phyloP scores from a whole-genome alignment of 2,113 vertebrate species.

The Ellobius talpinus region DNA sequence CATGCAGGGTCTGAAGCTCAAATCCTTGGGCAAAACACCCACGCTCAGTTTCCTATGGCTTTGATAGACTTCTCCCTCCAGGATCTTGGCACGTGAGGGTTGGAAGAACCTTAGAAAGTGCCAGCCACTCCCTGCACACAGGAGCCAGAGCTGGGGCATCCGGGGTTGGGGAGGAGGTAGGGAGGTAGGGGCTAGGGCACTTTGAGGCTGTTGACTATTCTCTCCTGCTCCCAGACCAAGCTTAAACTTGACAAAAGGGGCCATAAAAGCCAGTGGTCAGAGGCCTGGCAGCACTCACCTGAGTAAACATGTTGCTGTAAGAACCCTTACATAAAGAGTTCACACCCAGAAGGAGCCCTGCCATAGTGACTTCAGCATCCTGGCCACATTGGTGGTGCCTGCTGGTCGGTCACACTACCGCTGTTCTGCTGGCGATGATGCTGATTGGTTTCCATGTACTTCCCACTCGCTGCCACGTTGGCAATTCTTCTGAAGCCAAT shows the following conservation, averaged over 20 bases:
- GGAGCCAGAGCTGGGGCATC: not conserved
- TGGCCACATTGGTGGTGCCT: not conserved
- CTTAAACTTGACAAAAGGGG: slow-evolving; percentile 18
- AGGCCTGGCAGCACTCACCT: not conserved
- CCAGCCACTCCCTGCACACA: not conserved
- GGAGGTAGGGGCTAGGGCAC: no score
- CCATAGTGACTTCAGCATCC: not conserved
- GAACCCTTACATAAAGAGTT: not conserved
- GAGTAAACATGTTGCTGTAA: not conserved
- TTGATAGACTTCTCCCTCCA: not conserved
- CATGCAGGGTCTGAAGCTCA: not conserved
- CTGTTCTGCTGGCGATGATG: not conserved
- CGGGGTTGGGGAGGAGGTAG: not conserved
- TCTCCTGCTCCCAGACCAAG: not conserved
- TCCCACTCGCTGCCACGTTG: not conserved
- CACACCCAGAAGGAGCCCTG: not conserved
- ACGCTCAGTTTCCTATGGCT: not conserved
- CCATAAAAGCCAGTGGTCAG: slow-evolving; percentile 7
- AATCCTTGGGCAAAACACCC: not conserved
- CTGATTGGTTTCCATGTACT: not conserved
- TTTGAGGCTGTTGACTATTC: not conserved
- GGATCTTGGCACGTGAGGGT: no score
- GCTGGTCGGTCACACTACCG: not conserved
- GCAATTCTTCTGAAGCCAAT: not conserved
- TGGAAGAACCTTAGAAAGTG: not conserved